Evolutionary conservation across 2,113 vertebrate genomes (phyloP), one percentile per base, ranked within the genome.

Genomic region (Leptosomus discolor): DNA sequence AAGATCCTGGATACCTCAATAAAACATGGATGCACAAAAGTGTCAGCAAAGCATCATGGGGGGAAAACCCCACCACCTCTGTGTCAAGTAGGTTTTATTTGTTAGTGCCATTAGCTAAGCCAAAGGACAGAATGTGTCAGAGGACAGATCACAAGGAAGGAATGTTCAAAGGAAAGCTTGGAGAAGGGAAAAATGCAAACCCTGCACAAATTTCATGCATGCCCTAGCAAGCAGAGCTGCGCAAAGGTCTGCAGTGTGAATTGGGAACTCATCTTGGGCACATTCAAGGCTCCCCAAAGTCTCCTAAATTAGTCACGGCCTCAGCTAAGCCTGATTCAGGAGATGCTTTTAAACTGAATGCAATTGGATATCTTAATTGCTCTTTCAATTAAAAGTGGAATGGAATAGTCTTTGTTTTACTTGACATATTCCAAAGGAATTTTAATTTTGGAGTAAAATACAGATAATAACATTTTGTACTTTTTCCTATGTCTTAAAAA

Each of bases 131-230:
- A 26, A 57, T 14, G 15, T 92, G 92, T 96, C 94, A 91, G 64
- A n/a, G 88, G 79, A 79, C 11, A 34, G 92, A 94, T 94, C 80
- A 68, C 7, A 61, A 21, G 46, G 37, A 9, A 34, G 60, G 89
- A 65, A 57, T 29, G 86, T 90, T 95, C 94, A 96, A 94, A 95
- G 91, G 45, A 21, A 19, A 91, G 43, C 60, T 30, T 2, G 5
- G 92, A 74, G 89, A 50, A 51, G n/a, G 46, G 30, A 96, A 97
- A 97, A 97, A 96, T 96, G 91, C 89, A 92, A 96, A 91, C 27
- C 77, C 84, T 0, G 43, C 88, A 69, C 22, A 79, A 85, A 95
- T 32, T 50, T 65, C 8, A 4, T 0, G 5, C 95, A 10, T 82
- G 96, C 57, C 87, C 91, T 5, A 20, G 94, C 97, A 96, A 73